These are phyloP conservation scores for Pogonomyrmex barbatus DNA, from an alignment of 1,140 invertebrate species.

Conservation along the genomic window DNA sequence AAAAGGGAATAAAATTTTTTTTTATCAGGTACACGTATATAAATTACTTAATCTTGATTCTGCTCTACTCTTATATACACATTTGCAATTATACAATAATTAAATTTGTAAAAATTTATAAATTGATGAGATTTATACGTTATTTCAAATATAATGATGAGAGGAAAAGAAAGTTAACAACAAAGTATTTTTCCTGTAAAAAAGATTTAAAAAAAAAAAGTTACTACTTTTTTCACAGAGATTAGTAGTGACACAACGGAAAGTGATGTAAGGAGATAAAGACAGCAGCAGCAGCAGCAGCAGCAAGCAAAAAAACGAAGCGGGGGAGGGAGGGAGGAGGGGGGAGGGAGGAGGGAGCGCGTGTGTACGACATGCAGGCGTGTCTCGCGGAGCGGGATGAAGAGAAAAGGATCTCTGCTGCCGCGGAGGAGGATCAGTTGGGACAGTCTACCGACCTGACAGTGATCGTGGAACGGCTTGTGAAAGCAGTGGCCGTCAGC, in stretches of 20 bases:
- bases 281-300: neutral
- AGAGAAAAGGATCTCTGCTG: constrained; percentile 30
- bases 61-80: neutral
- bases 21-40: neutral
- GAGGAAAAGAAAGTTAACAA: too few relatives aligned
- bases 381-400: constrained; percentile 5
- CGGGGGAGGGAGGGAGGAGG: too few relatives aligned
- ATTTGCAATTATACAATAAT: neutral
- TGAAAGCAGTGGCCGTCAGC: constrained; percentile 83
- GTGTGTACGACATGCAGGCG: neutral
- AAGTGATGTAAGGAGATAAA: neutral
- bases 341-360: neutral
- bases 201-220: neutral
- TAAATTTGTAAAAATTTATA: neutral
- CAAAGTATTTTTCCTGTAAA: neutral
- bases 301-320: neutral
- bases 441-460: constrained; percentile 79
- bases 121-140: neutral
- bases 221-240: neutral
- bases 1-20: neutral
- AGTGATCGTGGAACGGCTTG: constrained; percentile 81
- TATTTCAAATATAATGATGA: neutral
- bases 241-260: constrained; percentile 24
- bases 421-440: constrained; percentile 29
- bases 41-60: neutral